Conservation (phyloP, 1,140 invertebrate species). For the Platorchestia sp. region DNA sequence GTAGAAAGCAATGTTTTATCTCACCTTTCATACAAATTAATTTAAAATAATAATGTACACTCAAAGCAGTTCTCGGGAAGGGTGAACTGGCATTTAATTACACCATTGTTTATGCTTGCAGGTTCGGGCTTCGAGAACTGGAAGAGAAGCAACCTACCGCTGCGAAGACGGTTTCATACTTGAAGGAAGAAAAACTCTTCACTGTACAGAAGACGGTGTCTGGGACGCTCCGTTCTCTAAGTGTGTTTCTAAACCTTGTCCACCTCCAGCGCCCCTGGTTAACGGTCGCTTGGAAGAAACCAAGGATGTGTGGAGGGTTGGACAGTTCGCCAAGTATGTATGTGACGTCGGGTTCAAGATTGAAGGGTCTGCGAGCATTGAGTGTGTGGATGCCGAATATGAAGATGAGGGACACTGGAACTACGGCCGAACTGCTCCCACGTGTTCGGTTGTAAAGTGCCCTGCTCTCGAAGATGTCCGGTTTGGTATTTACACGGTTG, state of each 20-base stretch:
- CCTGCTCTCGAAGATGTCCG: conserved; percentile 14
- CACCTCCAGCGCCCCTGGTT: conserved; percentile 59
- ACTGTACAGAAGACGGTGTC: conserved; percentile 68
- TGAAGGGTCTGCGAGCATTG: neutral
- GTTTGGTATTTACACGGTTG: conserved; percentile 39
- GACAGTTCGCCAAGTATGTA: conserved; percentile 56
- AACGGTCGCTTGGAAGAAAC: conserved; percentile 68
- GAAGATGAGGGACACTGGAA: conserved; percentile 53
- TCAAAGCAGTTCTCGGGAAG: too few relatives aligned
- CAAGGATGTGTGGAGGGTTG: conserved; percentile 63
- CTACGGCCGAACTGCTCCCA: neutral
- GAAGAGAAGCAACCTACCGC: conserved; percentile 64
- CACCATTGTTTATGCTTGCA: conserved; percentile 15
- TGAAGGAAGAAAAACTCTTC: conserved; percentile 65
- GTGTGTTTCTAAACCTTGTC: conserved; percentile 68
- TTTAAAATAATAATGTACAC: too few relatives aligned
- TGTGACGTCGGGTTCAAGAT: conserved; percentile 62
- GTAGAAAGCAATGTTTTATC: too few relatives aligned
- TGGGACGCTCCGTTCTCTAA: conserved; percentile 69
- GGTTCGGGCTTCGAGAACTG: conserved; percentile 60
- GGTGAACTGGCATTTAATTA: too few relatives aligned
- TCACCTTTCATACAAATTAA: too few relatives aligned
- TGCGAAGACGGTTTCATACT: conserved; percentile 69
- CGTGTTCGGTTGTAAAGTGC: conserved; percentile 38
- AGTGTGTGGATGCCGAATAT: conserved; percentile 15